A percentile compares a stretch with the other conserved stretches of the same genome.
Conservation (phyloP, 64 coral and sea anemone genomes). For the Trachythela sp. region DNA sequence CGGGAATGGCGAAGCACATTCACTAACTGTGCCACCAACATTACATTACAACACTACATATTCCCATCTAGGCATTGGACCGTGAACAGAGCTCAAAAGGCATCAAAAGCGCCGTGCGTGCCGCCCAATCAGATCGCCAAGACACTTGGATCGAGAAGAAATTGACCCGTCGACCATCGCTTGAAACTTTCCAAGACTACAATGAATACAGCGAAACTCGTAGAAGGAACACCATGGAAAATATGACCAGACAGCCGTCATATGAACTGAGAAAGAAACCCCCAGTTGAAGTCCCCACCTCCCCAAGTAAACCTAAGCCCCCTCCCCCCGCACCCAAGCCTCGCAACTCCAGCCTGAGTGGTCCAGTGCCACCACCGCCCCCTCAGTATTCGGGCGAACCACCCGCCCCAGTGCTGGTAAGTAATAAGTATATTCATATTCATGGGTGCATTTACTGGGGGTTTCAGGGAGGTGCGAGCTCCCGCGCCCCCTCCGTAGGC, state of each 20-base stretch:
- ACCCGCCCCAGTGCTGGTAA: background rate
- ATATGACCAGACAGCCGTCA: background rate
- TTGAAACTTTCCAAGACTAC: background rate
- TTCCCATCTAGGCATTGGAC: background rate
- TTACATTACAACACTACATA: too few relatives aligned
- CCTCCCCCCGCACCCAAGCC: background rate
- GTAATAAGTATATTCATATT: background rate
- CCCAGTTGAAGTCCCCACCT: background rate
- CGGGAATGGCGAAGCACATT: too few relatives aligned
- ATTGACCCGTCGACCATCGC: background rate
- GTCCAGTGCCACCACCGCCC: background rate
- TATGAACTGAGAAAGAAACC: background rate
- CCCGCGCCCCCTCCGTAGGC: too few relatives aligned
- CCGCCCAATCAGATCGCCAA: background rate
- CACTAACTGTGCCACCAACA: too few relatives aligned
- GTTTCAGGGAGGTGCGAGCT: too few relatives aligned
- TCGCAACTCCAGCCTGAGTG: background rate
- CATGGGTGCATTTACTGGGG: background rate
- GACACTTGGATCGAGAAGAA: constrained; percentile 22
- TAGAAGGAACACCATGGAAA: background rate
- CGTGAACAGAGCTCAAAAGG: background rate
- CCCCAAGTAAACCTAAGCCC: background rate
- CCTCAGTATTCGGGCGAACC: background rate
- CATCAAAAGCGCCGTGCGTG: background rate
- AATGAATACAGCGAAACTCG: background rate